These are phyloP conservation scores for Cheilinus undulatus DNA, from an alignment of 2,113 vertebrate genomes.

Conservation along the genomic window DNA sequence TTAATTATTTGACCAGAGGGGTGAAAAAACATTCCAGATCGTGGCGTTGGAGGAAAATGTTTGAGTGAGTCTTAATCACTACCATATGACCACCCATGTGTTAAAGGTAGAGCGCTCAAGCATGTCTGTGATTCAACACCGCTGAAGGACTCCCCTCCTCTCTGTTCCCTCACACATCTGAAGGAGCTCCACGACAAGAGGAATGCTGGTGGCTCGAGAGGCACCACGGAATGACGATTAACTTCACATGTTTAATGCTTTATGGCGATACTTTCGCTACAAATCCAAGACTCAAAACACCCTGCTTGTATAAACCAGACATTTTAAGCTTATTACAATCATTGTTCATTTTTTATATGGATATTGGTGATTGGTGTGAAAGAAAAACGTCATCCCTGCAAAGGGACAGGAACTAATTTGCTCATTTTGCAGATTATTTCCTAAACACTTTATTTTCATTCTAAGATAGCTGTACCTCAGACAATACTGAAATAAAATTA, in stretches of 20 bases:
- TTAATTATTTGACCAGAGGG: slow-evolving; percentile 81
- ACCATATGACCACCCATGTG: slow-evolving; percentile 84
- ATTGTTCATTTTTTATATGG: not conserved
- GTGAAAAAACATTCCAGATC: slow-evolving; percentile 77
- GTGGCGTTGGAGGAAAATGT: slow-evolving; percentile 72
- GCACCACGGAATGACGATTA: slow-evolving; percentile 76
- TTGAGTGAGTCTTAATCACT: slow-evolving; percentile 80
- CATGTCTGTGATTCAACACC: slow-evolving; percentile 82
- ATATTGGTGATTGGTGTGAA: too few species aligned
- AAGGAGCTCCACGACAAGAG: slow-evolving; percentile 72
- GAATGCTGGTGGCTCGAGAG: slow-evolving; percentile 78
- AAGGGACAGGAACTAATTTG: not conserved
- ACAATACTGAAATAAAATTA: too few species aligned
- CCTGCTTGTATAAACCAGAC: not conserved
- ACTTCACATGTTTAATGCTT: slow-evolving; percentile 78
- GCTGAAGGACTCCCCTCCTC: slow-evolving; percentile 67
- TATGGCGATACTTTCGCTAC: slow-evolving; percentile 45
- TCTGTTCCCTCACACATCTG: slow-evolving; percentile 66
- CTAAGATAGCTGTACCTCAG: too few species aligned
- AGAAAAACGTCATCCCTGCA: too few species aligned
- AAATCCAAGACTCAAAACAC: not conserved
- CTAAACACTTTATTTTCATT: too few species aligned
- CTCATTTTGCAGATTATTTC: too few species aligned
- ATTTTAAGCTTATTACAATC: slow-evolving; percentile 9
- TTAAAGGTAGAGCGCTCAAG: slow-evolving; percentile 81